Base-by-base conservation (phyloP, 2,888 invertebrate genomes). In the Dryobotodes eremita region DNA sequence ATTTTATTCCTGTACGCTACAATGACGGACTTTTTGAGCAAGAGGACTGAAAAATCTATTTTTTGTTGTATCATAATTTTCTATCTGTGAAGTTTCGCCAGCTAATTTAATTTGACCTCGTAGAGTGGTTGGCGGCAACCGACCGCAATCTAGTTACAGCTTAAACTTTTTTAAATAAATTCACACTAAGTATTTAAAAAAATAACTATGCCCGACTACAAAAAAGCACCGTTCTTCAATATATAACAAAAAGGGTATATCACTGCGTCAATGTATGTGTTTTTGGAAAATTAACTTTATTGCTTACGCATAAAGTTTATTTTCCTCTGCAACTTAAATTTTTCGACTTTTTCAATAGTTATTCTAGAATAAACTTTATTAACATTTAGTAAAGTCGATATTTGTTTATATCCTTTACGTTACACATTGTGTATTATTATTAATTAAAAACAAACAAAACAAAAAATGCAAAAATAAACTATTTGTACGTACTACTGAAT, bases 181-280 rank as follows among this genome's bases (percentile, higher is more conserved):
- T 65, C 80, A 65, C 26, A 55, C 46, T 53, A 55, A 46, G 0
- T 10, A 46, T 48, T 50, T 5, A 65, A 64, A 55, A 36, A 61
- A 36, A 64, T 26, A 17, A 53, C 64, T 81, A 81, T 5, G 62
- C 50, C 23, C 11, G 10, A 65, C 55, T 74, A 50, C 36, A 20
- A 53, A 55, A 61, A 69, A 82, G 65, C 82, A 80, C 69, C 75
- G 31, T n/a, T 17, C 17, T 3, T 11, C 42, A 46, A 46, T 4
- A 11, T 26, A 17, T 55, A 42, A 74, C 15, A 17, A 23, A 55
- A 53, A 42, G 7, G 26, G 11, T 74, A 17, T 26, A 20, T 13
- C 8, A 7, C 20, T 42, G 11, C 8, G 20, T 5, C 1, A 59
- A 59, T 13, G 15, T 53, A 69, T 53, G 15, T 15, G 15, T 23